Evolutionary conservation across 2,888 invertebrate species (phyloP).

Genomic region (Eutolmus rufibarbis): DNA sequence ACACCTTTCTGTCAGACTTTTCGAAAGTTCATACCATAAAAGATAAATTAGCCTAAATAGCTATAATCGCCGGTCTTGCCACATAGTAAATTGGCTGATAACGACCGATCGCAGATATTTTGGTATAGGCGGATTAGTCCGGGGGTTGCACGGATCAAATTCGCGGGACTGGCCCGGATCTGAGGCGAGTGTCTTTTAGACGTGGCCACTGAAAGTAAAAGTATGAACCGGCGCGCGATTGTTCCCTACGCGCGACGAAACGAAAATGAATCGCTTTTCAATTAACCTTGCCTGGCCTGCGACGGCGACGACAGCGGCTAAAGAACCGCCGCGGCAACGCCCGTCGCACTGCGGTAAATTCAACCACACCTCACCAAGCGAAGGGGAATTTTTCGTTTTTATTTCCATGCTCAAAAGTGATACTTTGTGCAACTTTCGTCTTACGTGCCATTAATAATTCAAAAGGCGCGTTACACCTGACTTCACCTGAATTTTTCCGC

Average conservation of each 20-base stretch:
- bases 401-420: background rate
- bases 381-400: background rate
- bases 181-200: background rate
- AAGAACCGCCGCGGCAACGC: background rate
- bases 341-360: background rate
- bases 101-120: background rate
- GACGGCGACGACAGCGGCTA: background rate
- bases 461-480: slow-evolving; percentile 11
- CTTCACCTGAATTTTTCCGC: background rate
- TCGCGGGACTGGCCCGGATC: background rate
- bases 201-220: background rate
- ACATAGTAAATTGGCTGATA: background rate
- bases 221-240: background rate
- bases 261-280: background rate
- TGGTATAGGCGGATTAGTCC: background rate
- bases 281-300: background rate
- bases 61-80: background rate
- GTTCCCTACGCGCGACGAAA: background rate
- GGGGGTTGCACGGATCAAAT: background rate
- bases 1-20: slow-evolving; percentile 2
- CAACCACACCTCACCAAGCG: background rate
- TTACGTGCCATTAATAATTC: slow-evolving; percentile 44
- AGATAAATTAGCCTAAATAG: slow-evolving; percentile 14
- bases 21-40: slow-evolving; percentile 6
- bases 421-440: slow-evolving; percentile 44